phyloP scores from a whole-genome alignment of 2,797 vertebrate genomes.

The Hozukius guyotensis region DNA sequence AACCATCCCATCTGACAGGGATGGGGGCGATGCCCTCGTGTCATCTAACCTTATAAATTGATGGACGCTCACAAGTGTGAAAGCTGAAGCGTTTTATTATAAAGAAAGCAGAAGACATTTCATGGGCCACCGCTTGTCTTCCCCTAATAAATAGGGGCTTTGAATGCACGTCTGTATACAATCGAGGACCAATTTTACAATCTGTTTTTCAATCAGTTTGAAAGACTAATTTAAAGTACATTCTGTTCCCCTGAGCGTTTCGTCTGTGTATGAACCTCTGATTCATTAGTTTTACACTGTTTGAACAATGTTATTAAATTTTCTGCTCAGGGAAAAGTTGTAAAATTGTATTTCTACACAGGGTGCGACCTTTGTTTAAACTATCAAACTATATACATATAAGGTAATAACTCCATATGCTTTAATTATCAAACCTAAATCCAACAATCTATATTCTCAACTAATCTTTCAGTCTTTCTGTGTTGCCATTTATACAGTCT shows the following conservation, averaged over 20 bases:
- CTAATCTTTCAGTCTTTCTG: background rate
- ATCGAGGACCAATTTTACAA: slow-evolving; percentile 31
- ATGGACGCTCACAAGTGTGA: slow-evolving; percentile 49
- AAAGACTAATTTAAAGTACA: slow-evolving; percentile 26
- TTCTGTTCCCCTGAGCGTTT: background rate
- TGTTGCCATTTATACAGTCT: slow-evolving; percentile 70
- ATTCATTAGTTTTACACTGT: background rate
- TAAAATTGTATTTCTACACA: slow-evolving; percentile 13
- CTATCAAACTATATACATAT: slow-evolving; percentile 33
- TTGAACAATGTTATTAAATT: slow-evolving; percentile 12
- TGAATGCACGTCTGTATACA: slow-evolving; percentile 39
- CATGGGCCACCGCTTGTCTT: slow-evolving; percentile 29
- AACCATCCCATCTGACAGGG: slow-evolving; percentile 33
- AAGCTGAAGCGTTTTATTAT: slow-evolving; percentile 79
- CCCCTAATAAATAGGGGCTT: slow-evolving; percentile 53
- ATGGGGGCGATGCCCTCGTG: slow-evolving; percentile 34
- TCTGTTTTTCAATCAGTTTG: slow-evolving; percentile 39
- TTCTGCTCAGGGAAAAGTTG: background rate
- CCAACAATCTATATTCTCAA: background rate
- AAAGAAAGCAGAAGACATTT: slow-evolving; percentile 72
- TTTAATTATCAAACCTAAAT: slow-evolving; percentile 13
- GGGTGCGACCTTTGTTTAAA: background rate
- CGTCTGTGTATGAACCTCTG: background rate
- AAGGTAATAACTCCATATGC: background rate
- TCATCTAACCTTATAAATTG: slow-evolving; percentile 59